These are phyloP conservation scores for Neoniphon sammara DNA, from an alignment of 2,797 vertebrate genomes.

Conservation along the genomic window DNA sequence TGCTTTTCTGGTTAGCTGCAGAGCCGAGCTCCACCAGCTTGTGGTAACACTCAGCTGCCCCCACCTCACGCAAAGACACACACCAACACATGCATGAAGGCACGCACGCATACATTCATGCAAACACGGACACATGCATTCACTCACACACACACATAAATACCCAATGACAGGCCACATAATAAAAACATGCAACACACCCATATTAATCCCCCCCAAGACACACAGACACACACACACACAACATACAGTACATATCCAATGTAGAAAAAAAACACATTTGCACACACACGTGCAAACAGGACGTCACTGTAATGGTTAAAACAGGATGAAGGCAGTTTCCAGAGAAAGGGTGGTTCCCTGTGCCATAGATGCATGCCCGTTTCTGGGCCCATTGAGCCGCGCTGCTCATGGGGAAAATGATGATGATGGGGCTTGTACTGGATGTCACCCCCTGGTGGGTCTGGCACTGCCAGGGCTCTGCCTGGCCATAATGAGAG, in stretches of 20 bases:
- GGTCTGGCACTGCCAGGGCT: conserved; percentile 66
- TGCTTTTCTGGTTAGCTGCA: conserved; percentile 74
- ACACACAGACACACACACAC: conserved; percentile 45
- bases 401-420: conserved; percentile 69
- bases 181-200: conserved; percentile 72
- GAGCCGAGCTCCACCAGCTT: conserved; percentile 74
- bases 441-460: conserved; percentile 75
- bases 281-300: conserved; percentile 66
- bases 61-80: conserved; percentile 39
- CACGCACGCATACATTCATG: conserved; percentile 32
- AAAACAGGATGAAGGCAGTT: conserved; percentile 77
- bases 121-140: conserved; percentile 23
- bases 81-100: conserved; percentile 36
- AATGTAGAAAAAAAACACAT: conserved; percentile 67
- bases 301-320: conserved; percentile 72
- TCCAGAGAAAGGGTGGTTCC: conserved; percentile 80
- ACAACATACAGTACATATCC: neutral
- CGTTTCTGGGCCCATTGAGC: conserved; percentile 68
- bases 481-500: conserved; percentile 69
- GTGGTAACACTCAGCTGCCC: conserved; percentile 74
- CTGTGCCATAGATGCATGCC: conserved; percentile 62
- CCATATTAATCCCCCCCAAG: conserved; percentile 53
- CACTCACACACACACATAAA: conserved; percentile 17
- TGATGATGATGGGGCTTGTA: conserved; percentile 73
- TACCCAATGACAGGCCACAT: conserved; percentile 54